A percentile compares a stretch with the other conserved stretches of the same genome.
These are phyloP conservation scores for Hylaeus volcanicus DNA, from an alignment of 1,140 invertebrate species.

Conservation along the genomic window DNA sequence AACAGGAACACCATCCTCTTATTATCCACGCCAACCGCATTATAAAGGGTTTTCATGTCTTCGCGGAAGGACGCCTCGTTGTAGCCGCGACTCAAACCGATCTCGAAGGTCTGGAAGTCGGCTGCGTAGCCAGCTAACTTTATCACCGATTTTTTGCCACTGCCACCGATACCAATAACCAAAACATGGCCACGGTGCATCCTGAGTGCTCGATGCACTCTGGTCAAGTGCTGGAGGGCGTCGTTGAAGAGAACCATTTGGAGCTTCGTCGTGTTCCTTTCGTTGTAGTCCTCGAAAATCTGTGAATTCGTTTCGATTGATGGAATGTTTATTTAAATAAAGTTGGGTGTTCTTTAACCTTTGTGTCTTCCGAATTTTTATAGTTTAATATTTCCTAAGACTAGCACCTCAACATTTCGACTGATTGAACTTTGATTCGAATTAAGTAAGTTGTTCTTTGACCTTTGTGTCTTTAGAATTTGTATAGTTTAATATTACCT, in stretches of 20 bases:
- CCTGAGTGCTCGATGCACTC: constrained; percentile 90
- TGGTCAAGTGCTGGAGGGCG: constrained; percentile 92
- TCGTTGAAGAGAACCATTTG: constrained; percentile 94
- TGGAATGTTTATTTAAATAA: no score
- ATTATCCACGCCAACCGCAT: constrained; percentile 86
- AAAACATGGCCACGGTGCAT: constrained; percentile 92
- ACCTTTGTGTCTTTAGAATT: no score
- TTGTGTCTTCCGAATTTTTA: no score
- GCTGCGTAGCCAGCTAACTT: constrained; percentile 88
- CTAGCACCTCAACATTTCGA: no score
- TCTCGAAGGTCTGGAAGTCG: constrained; percentile 90
- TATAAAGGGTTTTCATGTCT: constrained; percentile 91
- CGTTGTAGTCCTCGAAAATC: constrained; percentile 93
- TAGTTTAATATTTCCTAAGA: no score
- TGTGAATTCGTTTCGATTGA: constrained; percentile 65
- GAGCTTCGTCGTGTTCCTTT: constrained; percentile 83
- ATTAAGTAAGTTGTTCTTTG: no score
- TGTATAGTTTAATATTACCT: no score
- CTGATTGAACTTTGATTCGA: no score
- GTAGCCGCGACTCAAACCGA: constrained; percentile 90
- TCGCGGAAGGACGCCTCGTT: constrained; percentile 91
- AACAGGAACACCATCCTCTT: constrained; percentile 92
- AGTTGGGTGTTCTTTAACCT: no score
- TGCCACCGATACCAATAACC: constrained; percentile 92
- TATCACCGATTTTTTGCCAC: constrained; percentile 90